phyloP scores from a whole-genome alignment of 1,140 invertebrate species.

The Leptopilina clavipes region DNA sequence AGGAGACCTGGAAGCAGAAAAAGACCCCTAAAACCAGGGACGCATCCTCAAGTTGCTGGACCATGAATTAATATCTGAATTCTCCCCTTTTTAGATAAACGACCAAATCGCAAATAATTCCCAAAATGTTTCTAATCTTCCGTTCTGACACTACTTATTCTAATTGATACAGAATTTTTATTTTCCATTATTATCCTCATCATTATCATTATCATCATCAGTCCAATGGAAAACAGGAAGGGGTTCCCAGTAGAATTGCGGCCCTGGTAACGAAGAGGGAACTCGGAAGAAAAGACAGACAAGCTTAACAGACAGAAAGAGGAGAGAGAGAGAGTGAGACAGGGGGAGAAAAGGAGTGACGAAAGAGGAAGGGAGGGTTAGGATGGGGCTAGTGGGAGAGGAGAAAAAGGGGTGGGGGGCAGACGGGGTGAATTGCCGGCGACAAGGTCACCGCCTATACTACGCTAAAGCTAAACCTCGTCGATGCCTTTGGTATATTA shows the following conservation, averaged over 20 bases:
- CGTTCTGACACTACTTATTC: no score
- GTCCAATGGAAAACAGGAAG: no score
- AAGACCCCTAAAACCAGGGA: no score
- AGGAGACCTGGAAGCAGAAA: no score
- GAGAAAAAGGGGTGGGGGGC: conserved; percentile 60
- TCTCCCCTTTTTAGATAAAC: no score
- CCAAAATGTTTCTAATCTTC: no score
- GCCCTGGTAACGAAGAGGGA: conserved; percentile 46
- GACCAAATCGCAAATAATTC: no score
- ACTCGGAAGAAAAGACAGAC: conserved; percentile 50
- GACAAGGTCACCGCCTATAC: conserved; percentile 75
- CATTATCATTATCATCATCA: no score
- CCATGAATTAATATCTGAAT: no score
- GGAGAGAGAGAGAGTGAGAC: conserved; percentile 47
- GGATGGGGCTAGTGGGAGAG: conserved; percentile 49
- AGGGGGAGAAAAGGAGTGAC: conserved; percentile 43
- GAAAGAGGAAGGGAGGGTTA: conserved; percentile 49
- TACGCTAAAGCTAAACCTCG: conserved; percentile 59
- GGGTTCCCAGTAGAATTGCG: conserved; percentile 3
- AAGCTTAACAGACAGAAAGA: conserved; percentile 28
- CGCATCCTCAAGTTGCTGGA: no score
- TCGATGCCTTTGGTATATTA: conserved; percentile 52
- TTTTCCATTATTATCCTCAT: no score
- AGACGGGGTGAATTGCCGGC: conserved; percentile 76
- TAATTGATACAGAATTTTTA: no score